Evolutionary conservation across 2,797 vertebrate genomes (phyloP).

Genomic region (Nothura maculosa): DNA sequence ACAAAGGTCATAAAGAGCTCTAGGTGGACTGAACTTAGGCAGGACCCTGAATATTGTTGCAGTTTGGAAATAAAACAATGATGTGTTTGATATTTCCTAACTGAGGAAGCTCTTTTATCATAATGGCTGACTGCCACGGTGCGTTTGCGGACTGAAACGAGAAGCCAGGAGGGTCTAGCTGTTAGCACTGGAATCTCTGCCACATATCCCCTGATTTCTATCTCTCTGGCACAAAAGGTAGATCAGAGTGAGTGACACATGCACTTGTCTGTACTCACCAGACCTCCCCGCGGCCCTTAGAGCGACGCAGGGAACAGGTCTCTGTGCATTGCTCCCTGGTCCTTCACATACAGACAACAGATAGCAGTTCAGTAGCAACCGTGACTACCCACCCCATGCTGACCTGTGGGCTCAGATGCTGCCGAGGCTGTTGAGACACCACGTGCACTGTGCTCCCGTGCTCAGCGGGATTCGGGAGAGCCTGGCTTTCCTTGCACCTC

Average conservation of each 20-base stretch:
- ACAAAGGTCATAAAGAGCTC: background rate
- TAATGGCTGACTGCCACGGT: background rate
- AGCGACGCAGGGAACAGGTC: background rate
- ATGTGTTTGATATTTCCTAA: background rate
- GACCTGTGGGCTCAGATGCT: background rate
- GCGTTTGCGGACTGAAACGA: background rate
- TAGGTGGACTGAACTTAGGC: background rate
- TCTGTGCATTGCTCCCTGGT: background rate
- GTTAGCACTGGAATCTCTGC: background rate
- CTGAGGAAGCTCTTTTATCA: background rate
- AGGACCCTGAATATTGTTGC: background rate
- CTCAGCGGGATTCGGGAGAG: background rate
- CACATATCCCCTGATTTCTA: background rate
- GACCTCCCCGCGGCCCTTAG: background rate
- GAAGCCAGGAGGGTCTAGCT: background rate
- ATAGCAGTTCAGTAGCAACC: background rate
- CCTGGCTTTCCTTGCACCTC: background rate
- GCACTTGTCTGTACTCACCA: background rate
- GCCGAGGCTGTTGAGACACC: background rate
- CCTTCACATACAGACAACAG: background rate
- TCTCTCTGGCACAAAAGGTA: background rate
- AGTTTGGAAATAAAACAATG: background rate
- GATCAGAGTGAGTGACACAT: background rate
- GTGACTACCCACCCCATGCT: background rate
- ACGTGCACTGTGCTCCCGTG: background rate